A percentile compares a stretch with the other conserved stretches of the same genome.
phyloP scores from a whole-genome alignment of 2,113 vertebrate species.

The Pterocles orientalis region DNA sequence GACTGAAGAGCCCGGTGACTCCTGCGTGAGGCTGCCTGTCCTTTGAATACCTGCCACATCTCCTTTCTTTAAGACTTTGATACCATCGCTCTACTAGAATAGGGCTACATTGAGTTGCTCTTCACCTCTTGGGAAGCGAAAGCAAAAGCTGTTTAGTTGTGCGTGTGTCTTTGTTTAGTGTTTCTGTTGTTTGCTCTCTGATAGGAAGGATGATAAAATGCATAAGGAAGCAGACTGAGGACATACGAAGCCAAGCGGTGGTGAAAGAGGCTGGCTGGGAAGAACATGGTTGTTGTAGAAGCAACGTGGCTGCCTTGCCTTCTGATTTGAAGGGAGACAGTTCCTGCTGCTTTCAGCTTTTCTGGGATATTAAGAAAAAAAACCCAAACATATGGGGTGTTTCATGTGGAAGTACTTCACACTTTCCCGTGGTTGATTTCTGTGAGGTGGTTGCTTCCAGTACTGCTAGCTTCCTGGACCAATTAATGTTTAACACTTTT shows the following conservation, averaged over 20 bases:
- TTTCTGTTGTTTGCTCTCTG: not conserved
- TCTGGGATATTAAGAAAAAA: not conserved
- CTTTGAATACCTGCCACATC: not conserved
- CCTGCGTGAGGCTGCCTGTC: not conserved
- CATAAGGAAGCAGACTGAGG: not conserved
- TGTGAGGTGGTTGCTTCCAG: not conserved
- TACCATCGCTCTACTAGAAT: not conserved
- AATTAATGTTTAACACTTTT: not conserved
- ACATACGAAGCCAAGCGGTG: not conserved
- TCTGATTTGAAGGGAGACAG: not conserved
- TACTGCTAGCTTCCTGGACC: not conserved
- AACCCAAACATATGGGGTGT: not conserved
- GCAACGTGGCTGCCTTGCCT: not conserved
- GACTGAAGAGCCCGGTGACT: not conserved
- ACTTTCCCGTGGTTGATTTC: not conserved
- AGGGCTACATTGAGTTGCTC: not conserved
- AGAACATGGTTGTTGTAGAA: rapidly evolving
- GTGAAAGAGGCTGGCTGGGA: not conserved
- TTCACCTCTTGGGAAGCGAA: not conserved
- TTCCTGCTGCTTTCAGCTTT: not conserved
- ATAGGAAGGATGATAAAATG: not conserved
- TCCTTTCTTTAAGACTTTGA: not conserved
- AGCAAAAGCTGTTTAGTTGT: not conserved
- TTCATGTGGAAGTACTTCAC: not conserved
- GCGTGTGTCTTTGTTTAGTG: not conserved